phyloP scores from a whole-genome alignment of 92 coral and sea anemone genomes.

The Bergia puertoricense region DNA sequence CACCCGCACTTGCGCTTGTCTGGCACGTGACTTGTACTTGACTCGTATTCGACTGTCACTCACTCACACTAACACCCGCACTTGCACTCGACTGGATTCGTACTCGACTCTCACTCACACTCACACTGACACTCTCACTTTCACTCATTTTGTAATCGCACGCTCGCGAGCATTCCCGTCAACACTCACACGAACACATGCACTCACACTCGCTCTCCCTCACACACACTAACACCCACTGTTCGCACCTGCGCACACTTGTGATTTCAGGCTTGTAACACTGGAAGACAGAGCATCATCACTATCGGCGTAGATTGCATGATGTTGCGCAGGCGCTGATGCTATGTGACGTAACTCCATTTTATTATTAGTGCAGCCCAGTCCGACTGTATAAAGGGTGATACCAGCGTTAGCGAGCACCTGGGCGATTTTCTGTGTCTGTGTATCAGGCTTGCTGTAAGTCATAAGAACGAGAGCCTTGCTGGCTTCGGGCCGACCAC shows the following conservation, averaged over 20 bases:
- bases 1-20: too few species aligned
- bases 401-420: constrained; percentile 3
- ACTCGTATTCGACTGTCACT: too few species aligned
- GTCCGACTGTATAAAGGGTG: constrained; percentile 17
- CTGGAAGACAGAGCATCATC: not conserved
- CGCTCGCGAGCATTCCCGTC: too few species aligned
- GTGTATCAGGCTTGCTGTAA: constrained; percentile 24
- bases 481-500: constrained; percentile 20
- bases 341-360: not conserved
- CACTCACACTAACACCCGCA: too few species aligned
- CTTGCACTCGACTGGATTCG: too few species aligned
- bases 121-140: not conserved
- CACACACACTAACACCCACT: not conserved
- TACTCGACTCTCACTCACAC: not conserved
- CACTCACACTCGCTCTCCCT: not conserved
- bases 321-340: not conserved
- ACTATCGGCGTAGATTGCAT: constrained; percentile 35
- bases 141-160: too few species aligned
- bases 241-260: constrained; percentile 12
- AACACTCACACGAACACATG: too few species aligned
- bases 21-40: too few species aligned
- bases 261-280: not conserved
- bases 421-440: constrained; percentile 15
- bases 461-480: constrained; percentile 23
- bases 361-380: constrained; percentile 13